Evolutionary conservation across 2,113 vertebrate species (phyloP), one percentile per base, ranked within the genome.

Genomic region (Tragelaphus scriptus): DNA sequence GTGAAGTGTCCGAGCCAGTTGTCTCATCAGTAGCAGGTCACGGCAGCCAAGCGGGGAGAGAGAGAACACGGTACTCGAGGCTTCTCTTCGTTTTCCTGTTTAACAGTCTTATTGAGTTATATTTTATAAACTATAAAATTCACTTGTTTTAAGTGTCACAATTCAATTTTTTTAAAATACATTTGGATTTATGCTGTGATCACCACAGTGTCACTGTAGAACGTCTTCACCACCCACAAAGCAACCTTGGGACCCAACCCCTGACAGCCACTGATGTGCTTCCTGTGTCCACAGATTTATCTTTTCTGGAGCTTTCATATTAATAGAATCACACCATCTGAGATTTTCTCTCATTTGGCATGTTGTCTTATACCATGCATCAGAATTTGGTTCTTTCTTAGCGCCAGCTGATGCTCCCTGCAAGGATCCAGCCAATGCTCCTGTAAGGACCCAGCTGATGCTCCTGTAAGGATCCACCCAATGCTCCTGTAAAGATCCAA

Each of bases 291-390:
- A 11, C 9, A 49, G 47, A 23, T 13, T 30, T 2, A 3, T 59
- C 79, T 44, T 23, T 23, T 14, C 79, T 5, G n/a, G n/a, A 32
- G 25, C 7, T 40, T 36, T 10, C 15, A 0, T 25, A 6, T 3
- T 19, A 17, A 6, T 3, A 30, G 7, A 11, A 1, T 59, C 88
- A n/a, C 9, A 10, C 12, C 17, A 1, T 5, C 49, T 3, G 5
- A 30, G 44, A 2, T 23, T n/a, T 15, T 16, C 53, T 32, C 40
- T 23, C 51, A 9, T 19, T 32, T 28, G 28, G 51, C 11, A 1
- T 32, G 8, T 5, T 2, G 28, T 14, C 28, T 15, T 3, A 2
- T 6, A 1, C 28, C 53, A 4, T 2, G 53, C 1, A 2, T 25
- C 55, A 16, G 88, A 49, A 5, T 28, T 15, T 9, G 3, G 40